These are phyloP conservation scores for Nomada fabriciana DNA, from an alignment of 2,888 invertebrate genomes.

Conservation along the genomic window DNA sequence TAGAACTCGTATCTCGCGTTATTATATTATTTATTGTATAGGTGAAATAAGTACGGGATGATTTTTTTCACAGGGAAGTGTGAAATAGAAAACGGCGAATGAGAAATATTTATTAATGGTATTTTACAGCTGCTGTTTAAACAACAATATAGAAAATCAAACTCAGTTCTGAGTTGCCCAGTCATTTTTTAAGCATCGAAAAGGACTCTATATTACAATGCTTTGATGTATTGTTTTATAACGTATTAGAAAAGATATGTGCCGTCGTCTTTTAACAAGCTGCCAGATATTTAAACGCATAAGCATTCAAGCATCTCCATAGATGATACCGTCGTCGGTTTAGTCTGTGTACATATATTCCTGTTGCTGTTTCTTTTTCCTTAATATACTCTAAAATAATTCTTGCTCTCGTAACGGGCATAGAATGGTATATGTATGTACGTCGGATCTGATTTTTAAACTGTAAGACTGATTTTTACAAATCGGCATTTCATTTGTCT, in stretches of 20 bases:
- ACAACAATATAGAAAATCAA: background rate
- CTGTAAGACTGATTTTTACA: conserved; percentile 56
- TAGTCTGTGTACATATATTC: conserved; percentile 44
- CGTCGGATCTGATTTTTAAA: conserved; percentile 35
- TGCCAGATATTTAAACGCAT: conserved; percentile 29
- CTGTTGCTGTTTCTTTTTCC: conserved; percentile 24
- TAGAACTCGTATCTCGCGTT: conserved; percentile 5
- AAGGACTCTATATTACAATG: background rate
- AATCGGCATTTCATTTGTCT: conserved; percentile 50
- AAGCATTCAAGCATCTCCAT: conserved; percentile 21
- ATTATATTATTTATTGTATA: conserved; percentile 39
- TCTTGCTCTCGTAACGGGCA: conserved; percentile 26
- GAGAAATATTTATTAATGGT: conserved; percentile 42
- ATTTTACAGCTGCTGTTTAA: conserved; percentile 3
- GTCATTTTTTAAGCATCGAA: background rate
- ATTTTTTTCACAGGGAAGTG: background rate
- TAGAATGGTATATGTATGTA: background rate
- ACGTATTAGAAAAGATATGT: background rate
- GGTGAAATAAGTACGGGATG: conserved; percentile 5
- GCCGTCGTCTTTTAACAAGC: conserved; percentile 27
- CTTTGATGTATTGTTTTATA: conserved; percentile 24
- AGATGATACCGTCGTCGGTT: conserved; percentile 11
- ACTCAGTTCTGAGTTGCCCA: conserved; percentile 2
- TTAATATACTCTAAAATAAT: conserved; percentile 40
- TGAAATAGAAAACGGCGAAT: background rate